phyloP scores from a whole-genome alignment of 2,113 vertebrate genomes.

The Baryphthengus martii region DNA sequence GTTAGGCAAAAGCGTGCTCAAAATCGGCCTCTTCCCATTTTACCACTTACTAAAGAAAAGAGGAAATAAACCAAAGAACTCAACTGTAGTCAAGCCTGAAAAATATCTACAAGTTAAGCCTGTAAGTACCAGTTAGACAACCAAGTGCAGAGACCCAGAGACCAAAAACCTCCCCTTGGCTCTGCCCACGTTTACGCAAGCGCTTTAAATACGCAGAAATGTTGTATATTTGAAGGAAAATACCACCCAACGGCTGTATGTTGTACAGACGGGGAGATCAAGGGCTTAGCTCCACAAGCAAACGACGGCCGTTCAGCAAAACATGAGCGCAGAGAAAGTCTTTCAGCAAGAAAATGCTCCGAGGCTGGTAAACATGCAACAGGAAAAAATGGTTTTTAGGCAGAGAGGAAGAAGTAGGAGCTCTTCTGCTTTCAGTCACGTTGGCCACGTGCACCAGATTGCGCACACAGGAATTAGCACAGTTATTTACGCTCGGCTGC shows the following conservation, averaged over 20 bases:
- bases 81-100: neutral
- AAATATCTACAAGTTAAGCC: neutral
- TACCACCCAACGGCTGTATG: neutral
- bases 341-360: neutral
- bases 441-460: neutral
- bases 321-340: neutral
- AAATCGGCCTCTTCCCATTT: neutral
- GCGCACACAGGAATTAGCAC: neutral
- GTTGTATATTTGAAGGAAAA: neutral
- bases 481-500: neutral
- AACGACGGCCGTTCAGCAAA: neutral
- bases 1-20: neutral
- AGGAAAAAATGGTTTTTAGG: neutral
- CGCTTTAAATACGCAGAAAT: neutral
- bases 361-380: neutral
- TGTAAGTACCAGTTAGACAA: neutral
- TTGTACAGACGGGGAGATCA: neutral
- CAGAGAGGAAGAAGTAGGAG: neutral
- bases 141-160: neutral
- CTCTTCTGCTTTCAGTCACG: neutral
- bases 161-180: neutral
- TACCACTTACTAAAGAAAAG: neutral
- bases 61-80: neutral
- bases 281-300: neutral
- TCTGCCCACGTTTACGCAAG: neutral